Evolutionary conservation across 37 sponge, comb jelly and placozoan species (phyloP), one percentile per base, ranked within the genome.

Genomic region (Halisarca cf. caerulea): DNA sequence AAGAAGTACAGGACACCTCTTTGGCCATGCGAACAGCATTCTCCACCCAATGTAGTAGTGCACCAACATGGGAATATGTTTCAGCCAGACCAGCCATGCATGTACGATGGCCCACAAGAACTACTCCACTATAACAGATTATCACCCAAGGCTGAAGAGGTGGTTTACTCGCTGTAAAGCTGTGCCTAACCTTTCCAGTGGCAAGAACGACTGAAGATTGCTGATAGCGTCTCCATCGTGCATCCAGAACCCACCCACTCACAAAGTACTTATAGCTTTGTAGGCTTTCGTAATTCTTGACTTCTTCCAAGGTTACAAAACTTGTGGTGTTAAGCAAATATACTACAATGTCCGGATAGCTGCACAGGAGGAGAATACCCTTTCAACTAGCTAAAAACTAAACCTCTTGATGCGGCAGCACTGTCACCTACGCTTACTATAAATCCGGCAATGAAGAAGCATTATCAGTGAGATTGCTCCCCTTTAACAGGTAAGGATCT

Each of bases 251-350:
- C 82, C 88, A 88, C n/a, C 88, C 78, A 82, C 55, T 28, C 3
- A n/a, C n/a, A n/a, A 75, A 88, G 88, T 82, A 88, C 35, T 82
- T 82, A 73, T 87, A 87, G 62, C 88, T 87, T 30, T 41, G 68
- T 0, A 88, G 78, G 27, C 79, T 77, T 55, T 88, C 82, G 83
- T 64, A 88, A 66, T 88, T 88, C 39, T 82, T 82, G 14, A 82
- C 79, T 44, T 88, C 88, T 30, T 88, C 88, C 17, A 60, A 39
- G 9, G 88, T 88, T 9, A 74, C 83, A 59, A 88, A 88, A 33
- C 83, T 82, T 36, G 47, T 82, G 25, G 88, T 82, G 66, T 88
- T 33, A 25, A 88, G 54, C 66, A 88, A 59, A 55, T 88, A 88
- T 14, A 88, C 61, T 24, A 72, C 42, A 20, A 88, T 88, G 58